phyloP scores from a whole-genome alignment of 2,113 vertebrate genomes.

The Crotalus tigris region DNA sequence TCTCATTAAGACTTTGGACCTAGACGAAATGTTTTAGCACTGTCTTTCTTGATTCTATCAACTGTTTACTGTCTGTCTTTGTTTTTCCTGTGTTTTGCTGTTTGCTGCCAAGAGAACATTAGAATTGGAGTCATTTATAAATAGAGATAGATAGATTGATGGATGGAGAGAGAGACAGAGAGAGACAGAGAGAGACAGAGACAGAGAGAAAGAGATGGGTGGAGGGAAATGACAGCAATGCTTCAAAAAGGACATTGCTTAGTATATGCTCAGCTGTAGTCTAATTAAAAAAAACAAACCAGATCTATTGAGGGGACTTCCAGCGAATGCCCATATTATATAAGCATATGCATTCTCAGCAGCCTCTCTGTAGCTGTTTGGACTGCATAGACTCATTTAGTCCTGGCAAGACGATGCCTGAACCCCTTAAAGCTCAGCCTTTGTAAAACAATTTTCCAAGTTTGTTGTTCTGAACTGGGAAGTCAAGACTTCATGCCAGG shows the following conservation, averaged over 20 bases:
- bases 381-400: not conserved
- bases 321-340: not conserved
- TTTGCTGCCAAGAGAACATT: no score
- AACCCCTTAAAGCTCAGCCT: not conserved
- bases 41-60: no score
- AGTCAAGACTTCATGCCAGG: not conserved
- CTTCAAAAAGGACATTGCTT: not conserved
- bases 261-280: not conserved
- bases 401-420: not conserved
- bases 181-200: not conserved
- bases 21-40: no score
- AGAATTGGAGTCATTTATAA: not conserved
- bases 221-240: no score
- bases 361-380: not conserved
- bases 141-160: not conserved
- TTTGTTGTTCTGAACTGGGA: not conserved
- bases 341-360: not conserved
- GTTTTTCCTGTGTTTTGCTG: no score
- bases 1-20: no score
- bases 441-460: not conserved
- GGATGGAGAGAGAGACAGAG: no score
- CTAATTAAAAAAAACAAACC: not conserved
- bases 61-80: no score
- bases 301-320: not conserved
- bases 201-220: no score